Percentiles rank a stretch among this genome's conserved stretches.
Conservation (phyloP, 2,888 invertebrate species). For the Drosophila barbarae region DNA sequence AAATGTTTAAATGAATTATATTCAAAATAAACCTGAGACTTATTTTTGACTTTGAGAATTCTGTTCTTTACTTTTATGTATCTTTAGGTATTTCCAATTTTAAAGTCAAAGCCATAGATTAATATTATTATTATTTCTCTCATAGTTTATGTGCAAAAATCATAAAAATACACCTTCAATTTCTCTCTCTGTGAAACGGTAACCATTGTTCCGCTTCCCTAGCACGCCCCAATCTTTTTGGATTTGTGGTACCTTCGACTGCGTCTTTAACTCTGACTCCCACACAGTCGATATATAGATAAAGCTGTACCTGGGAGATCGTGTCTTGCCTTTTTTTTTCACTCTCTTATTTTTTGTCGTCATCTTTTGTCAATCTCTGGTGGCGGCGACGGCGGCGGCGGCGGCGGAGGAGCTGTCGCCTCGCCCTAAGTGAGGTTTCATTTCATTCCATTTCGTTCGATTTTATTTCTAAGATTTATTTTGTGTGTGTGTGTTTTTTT, state of each 20-base stretch:
- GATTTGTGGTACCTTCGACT: conserved; percentile 23
- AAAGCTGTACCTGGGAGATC: conserved; percentile 36
- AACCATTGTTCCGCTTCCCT: conserved; percentile 55
- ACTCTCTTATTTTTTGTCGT: conserved; percentile 21
- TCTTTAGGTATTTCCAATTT: too few species aligned
- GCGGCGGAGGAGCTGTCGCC: conserved; percentile 56
- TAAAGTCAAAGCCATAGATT: too few species aligned
- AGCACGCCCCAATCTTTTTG: conserved; percentile 61
- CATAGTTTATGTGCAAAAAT: not conserved
- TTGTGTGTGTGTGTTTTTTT: conserved; percentile 41
- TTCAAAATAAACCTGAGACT: too few species aligned
- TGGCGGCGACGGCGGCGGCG: conserved; percentile 54
- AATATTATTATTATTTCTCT: not conserved
- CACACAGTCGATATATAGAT: conserved; percentile 24
- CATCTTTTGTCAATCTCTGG: conserved; percentile 59
- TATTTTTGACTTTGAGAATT: too few species aligned
- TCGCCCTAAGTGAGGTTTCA: conserved; percentile 70
- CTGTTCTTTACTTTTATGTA: too few species aligned
- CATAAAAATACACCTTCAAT: not conserved
- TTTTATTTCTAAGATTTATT: conserved; percentile 26
- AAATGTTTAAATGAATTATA: too few species aligned
- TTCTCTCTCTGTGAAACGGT: conserved; percentile 28
- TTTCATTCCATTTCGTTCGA: conserved; percentile 55
- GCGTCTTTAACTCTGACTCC: conserved; percentile 21
- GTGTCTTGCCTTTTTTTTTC: conserved; percentile 28